phyloP scores from a whole-genome alignment of 1,140 invertebrate genomes.

The Tetragonula clypearis region DNA sequence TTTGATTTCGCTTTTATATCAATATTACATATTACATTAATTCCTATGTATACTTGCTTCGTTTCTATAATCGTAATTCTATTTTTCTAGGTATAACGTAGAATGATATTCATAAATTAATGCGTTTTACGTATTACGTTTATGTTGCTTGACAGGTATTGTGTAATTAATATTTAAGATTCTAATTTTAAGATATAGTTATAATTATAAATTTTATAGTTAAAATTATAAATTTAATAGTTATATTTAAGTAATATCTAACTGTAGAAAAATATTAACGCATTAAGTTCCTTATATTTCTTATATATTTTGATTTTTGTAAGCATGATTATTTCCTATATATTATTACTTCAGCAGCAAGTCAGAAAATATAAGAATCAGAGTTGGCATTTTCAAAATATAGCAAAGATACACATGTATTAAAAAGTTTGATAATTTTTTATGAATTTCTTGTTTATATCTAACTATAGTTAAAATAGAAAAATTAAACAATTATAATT shows the following conservation, averaged over 20 bases:
- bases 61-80: slow-evolving; percentile 1
- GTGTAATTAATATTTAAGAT: neutral
- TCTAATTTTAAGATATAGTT: neutral
- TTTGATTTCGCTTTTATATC: neutral
- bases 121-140: neutral
- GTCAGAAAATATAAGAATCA: neutral
- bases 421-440: neutral
- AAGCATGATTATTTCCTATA: neutral
- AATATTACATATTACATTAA: neutral
- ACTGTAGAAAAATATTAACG: neutral
- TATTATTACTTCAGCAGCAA: neutral
- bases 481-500: neutral
- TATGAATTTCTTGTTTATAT: neutral
- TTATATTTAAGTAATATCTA: neutral
- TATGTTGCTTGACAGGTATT: neutral
- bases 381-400: neutral
- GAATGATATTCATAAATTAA: slow-evolving; percentile 1
- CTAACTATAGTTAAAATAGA: neutral
- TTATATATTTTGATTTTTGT: neutral
- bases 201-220: neutral
- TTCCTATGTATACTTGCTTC: neutral
- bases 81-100: neutral
- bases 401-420: neutral
- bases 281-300: neutral
- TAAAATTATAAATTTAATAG: neutral